Conservation (phyloP, 2,888 invertebrate genomes). For the Protophormia terraenovae region DNA sequence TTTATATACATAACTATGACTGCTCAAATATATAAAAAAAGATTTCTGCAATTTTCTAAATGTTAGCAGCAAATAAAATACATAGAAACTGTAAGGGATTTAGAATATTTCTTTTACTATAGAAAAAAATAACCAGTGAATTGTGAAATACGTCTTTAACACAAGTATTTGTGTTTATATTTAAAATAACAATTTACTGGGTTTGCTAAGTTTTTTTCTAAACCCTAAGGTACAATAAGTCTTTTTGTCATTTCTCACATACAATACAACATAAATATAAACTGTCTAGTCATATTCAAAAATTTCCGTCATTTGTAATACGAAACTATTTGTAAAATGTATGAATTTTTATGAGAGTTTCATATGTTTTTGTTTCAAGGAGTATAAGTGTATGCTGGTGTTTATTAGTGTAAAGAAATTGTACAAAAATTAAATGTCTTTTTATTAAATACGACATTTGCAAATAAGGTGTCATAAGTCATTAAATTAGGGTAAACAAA, state of each 20-base stretch:
- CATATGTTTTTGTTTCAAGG: neutral
- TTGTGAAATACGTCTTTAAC: too few species aligned
- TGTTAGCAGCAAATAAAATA: conserved; percentile 1
- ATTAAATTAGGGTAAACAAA: neutral
- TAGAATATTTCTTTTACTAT: neutral
- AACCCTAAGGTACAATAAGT: conserved; percentile 33
- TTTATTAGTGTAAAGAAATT: neutral
- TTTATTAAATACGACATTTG: conserved; percentile 16
- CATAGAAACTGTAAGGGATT: neutral
- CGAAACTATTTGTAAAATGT: conserved; percentile 32
- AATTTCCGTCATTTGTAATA: conserved; percentile 36
- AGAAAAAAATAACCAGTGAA: too few species aligned
- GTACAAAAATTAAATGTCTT: conserved; percentile 20
- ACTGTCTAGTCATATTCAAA: conserved; percentile 52
- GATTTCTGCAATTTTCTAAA: neutral
- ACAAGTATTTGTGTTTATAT: too few species aligned
- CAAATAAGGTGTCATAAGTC: neutral
- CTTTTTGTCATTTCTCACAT: conserved; percentile 19
- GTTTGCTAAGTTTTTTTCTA: neutral
- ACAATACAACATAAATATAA: conserved; percentile 17
- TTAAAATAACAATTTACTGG: neutral
- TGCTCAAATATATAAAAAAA: neutral
- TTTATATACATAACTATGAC: neutral
- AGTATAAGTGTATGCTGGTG: neutral
- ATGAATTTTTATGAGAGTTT: conserved; percentile 18